Conservation (phyloP, 2,113 vertebrate genomes). For the Mormoops blainvillei region DNA sequence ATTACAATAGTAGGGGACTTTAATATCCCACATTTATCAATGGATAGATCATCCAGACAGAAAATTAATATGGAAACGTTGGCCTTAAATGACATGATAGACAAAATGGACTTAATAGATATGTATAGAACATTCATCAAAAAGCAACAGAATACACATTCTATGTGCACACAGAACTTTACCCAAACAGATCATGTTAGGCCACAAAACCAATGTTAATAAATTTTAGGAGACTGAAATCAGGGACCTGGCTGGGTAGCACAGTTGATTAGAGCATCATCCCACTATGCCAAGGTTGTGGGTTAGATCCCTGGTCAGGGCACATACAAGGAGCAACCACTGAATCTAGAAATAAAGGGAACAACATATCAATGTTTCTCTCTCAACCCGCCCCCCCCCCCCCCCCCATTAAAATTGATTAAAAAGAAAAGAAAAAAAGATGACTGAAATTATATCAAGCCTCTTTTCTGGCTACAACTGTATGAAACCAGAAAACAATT, state of each 20-base stretch:
- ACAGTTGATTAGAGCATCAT: no score
- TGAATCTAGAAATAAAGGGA: no score
- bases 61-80: background rate
- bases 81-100: background rate
- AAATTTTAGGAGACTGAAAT: no score
- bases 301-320: no score
- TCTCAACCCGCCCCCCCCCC: no score
- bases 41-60: background rate
- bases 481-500: background rate
- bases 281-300: no score
- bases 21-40: background rate
- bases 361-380: no score
- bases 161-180: background rate
- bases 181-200: background rate
- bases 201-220: background rate
- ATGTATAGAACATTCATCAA: background rate
- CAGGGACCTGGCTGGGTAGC: no score
- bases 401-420: no score
- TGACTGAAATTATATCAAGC: background rate
- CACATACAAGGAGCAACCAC: no score
- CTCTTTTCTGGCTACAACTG: background rate
- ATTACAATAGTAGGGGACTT: background rate
- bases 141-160: background rate
- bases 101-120: background rate
- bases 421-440: no score